Conservation (phyloP, 1,140 invertebrate species). For the Ditylenchus dipsaci region DNA sequence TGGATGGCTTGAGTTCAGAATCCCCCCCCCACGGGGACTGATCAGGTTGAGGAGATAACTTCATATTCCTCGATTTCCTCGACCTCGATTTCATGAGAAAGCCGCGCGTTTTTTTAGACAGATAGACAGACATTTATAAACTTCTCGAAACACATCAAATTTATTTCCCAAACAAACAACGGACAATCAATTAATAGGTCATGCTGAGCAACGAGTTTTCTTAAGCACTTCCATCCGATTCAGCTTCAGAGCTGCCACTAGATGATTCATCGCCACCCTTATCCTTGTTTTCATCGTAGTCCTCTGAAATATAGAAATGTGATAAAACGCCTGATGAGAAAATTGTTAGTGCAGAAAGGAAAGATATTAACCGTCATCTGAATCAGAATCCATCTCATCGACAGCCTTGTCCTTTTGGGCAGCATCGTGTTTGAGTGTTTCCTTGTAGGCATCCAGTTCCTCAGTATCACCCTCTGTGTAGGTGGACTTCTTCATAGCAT, state of each 20-base stretch:
- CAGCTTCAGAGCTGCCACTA: slow-evolving; percentile 38
- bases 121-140: too few species aligned
- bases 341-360: not conserved
- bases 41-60: too few species aligned
- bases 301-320: slow-evolving; percentile 24
- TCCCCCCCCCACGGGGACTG: too few species aligned
- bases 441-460: slow-evolving; percentile 94
- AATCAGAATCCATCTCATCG: slow-evolving; percentile 53
- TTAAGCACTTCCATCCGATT: not conserved
- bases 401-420: slow-evolving; percentile 23
- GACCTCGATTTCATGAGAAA: too few species aligned
- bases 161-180: too few species aligned
- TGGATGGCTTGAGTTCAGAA: too few species aligned
- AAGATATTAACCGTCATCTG: slow-evolving; percentile 39
- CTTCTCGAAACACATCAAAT: too few species aligned
- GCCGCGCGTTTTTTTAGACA: too few species aligned
- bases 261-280: slow-evolving; percentile 58
- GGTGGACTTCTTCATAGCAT: slow-evolving; percentile 72
- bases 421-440: slow-evolving; percentile 82
- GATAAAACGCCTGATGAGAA: not conserved
- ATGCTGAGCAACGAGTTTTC: too few species aligned
- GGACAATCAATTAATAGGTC: too few species aligned
- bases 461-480: slow-evolving; percentile 73
- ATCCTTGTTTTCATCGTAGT: slow-evolving; percentile 57
- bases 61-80: too few species aligned